Conservation (phyloP, 2,113 vertebrate genomes). For the Tapirus terrestris region DNA sequence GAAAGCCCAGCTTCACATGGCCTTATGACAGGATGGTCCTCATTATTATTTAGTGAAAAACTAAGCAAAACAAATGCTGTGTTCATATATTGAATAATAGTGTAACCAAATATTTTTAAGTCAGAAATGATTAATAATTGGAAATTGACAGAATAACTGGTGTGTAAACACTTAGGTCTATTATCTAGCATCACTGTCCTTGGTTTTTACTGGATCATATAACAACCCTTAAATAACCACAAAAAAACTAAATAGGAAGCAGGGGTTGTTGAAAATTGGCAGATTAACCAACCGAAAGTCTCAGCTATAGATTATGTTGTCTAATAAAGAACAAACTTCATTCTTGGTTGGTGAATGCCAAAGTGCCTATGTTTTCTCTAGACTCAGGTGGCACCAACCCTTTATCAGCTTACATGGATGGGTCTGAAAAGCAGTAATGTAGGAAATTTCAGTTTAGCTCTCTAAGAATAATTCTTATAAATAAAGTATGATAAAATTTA, state of each 20-base stretch:
- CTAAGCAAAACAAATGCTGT: background rate
- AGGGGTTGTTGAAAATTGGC: background rate
- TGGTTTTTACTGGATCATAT: background rate
- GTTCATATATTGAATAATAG: background rate
- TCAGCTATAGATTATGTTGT: background rate
- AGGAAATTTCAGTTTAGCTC: background rate
- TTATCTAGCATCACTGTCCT: background rate
- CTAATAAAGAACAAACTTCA: background rate
- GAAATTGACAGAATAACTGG: background rate
- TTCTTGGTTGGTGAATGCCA: background rate
- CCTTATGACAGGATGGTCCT: background rate
- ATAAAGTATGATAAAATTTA: background rate
- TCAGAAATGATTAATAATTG: constrained; percentile 2
- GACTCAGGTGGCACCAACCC: background rate
- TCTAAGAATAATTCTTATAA: background rate
- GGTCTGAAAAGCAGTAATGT: background rate
- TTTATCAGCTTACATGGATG: background rate
- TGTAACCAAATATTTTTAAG: background rate
- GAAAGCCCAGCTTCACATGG: background rate
- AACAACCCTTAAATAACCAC: background rate
- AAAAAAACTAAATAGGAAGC: background rate
- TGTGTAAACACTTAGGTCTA: background rate
- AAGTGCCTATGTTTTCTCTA: background rate
- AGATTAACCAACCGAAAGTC: background rate
- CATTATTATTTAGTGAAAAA: constrained; percentile 9